These are phyloP conservation scores for Scotopteryx bipunctaria DNA, from an alignment of 2,888 invertebrate genomes.

Conservation along the genomic window DNA sequence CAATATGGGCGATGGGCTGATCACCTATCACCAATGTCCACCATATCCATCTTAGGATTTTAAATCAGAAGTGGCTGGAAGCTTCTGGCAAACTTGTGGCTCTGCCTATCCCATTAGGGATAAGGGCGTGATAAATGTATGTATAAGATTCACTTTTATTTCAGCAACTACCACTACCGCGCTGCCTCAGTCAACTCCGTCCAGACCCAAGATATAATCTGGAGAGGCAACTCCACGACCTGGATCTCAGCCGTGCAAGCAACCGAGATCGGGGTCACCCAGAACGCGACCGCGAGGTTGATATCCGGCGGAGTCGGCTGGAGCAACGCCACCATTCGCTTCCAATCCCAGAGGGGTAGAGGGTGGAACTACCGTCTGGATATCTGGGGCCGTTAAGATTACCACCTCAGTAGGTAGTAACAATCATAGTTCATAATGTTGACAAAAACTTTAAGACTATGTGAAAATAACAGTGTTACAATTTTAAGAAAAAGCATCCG, in stretches of 20 bases:
- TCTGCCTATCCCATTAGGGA: too few relatives aligned
- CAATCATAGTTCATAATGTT: too few relatives aligned
- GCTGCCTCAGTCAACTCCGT: constrained; percentile 47
- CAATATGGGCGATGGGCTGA: too few relatives aligned
- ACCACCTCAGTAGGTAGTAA: too few relatives aligned
- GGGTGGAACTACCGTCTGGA: constrained; percentile 64
- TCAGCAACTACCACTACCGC: constrained; percentile 51
- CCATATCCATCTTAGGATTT: too few relatives aligned
- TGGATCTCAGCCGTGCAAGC: constrained; percentile 57
- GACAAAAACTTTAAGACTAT: too few relatives aligned
- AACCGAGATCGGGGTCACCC: constrained; percentile 57
- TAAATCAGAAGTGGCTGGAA: too few relatives aligned
- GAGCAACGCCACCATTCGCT: constrained; percentile 56
- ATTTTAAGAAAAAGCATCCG: too few relatives aligned
- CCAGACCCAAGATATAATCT: constrained; percentile 62
- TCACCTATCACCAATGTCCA: too few relatives aligned
- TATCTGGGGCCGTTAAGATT: constrained; percentile 59
- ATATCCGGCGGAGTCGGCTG: constrained; percentile 50
- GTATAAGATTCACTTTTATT: constrained; percentile 20
- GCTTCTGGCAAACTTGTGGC: too few relatives aligned
- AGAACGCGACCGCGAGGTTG: constrained; percentile 54
- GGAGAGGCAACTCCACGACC: constrained; percentile 55
- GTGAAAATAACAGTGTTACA: too few relatives aligned
- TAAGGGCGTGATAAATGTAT: too few relatives aligned
- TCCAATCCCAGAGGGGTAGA: constrained; percentile 55